phyloP scores from a whole-genome alignment of 2,888 invertebrate species.

The Dione vanillae region DNA sequence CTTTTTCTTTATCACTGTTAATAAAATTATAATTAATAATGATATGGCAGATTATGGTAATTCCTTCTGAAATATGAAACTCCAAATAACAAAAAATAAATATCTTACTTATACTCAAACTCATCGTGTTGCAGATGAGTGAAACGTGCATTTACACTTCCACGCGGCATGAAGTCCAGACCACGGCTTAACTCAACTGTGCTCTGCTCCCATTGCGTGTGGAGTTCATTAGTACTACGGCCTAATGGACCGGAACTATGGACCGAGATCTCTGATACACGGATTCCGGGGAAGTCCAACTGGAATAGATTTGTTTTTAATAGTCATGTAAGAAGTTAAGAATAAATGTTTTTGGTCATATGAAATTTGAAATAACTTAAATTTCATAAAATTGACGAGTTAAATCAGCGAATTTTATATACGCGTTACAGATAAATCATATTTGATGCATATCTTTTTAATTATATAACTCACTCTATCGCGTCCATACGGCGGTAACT shows the following conservation, averaged over 20 bases:
- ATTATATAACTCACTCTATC: slow-evolving; percentile 77
- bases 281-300: slow-evolving; percentile 86
- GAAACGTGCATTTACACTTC: slow-evolving; percentile 88
- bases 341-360: too few relatives aligned
- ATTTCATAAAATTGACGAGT: too few relatives aligned
- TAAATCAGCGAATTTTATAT: too few relatives aligned
- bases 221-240: slow-evolving; percentile 57
- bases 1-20: too few relatives aligned
- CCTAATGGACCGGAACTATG: slow-evolving; percentile 82
- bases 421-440: too few relatives aligned
- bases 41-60: too few relatives aligned
- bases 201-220: slow-evolving; percentile 90
- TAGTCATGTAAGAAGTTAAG: too few relatives aligned
- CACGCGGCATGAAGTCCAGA: slow-evolving; percentile 91
- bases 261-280: slow-evolving; percentile 84
- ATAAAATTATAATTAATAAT: too few relatives aligned
- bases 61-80: too few relatives aligned
- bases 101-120: slow-evolving; percentile 83
- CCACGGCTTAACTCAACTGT: slow-evolving; percentile 91
- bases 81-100: not conserved
- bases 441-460: too few relatives aligned
- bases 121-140: slow-evolving; percentile 89
- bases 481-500: slow-evolving; percentile 86
- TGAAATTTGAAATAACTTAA: too few relatives aligned
- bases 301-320: slow-evolving; percentile 53